Evolutionary conservation across 2,797 vertebrate genomes (phyloP).

Genomic region (Carduelis carduelis): DNA sequence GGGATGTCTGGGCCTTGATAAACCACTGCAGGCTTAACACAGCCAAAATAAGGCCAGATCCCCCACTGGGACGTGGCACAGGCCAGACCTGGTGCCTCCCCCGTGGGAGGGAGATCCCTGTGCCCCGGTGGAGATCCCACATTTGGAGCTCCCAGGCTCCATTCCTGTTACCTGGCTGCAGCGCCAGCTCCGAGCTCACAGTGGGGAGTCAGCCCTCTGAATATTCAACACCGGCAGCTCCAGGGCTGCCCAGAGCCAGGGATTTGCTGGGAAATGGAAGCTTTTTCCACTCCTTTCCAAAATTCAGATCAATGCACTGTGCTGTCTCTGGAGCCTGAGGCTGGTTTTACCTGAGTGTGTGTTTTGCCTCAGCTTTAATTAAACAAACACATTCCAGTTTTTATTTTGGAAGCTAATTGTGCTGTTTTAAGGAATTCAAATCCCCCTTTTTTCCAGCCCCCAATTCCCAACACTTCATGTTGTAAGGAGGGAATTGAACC

Average conservation of each 20-base stretch:
- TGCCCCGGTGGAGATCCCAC: accelerated
- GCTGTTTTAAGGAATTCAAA: background rate
- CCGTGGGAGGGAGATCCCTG: accelerated
- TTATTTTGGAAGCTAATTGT: background rate
- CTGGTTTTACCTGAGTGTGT: background rate
- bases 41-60: accelerated
- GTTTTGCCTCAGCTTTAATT: background rate
- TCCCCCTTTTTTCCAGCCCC: background rate
- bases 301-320: background rate
- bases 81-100: background rate
- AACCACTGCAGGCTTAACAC: background rate
- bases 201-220: background rate
- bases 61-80: accelerated
- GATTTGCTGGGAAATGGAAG: background rate
- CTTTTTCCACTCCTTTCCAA: background rate
- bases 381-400: background rate
- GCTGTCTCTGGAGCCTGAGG: background rate
- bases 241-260: background rate
- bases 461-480: accelerated
- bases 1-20: background rate
- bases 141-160: accelerated
- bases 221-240: background rate
- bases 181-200: background rate
- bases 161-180: background rate
- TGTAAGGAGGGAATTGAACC: background rate